Percentiles rank a stretch among this genome's conserved stretches.
Evolutionary conservation across 2,797 vertebrate genomes (phyloP).

Genomic region (Peromyscus aztecus): DNA sequence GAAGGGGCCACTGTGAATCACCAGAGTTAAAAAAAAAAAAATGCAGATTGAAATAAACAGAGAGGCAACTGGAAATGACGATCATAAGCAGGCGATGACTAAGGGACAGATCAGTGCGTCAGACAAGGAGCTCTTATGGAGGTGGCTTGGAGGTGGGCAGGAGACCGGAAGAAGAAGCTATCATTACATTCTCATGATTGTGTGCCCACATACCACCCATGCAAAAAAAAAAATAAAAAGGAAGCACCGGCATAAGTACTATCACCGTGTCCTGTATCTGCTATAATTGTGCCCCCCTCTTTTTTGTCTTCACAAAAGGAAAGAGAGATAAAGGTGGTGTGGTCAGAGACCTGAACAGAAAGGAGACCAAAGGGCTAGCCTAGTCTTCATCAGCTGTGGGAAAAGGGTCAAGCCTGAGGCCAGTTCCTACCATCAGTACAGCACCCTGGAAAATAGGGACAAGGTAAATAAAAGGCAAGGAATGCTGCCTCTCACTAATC

Average conservation of each 20-base stretch:
- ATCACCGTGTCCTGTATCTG: background rate
- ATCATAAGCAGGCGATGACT: background rate
- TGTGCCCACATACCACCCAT: background rate
- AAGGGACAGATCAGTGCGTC: background rate
- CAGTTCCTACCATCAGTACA: background rate
- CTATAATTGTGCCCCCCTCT: background rate
- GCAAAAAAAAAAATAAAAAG: background rate
- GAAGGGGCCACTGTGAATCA: constrained; percentile 23
- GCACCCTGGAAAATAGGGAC: background rate
- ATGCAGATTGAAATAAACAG: constrained; percentile 30
- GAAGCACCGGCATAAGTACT: background rate
- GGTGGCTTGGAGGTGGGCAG: constrained; percentile 7
- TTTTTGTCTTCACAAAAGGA: constrained; percentile 1
- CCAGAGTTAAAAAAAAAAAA: background rate
- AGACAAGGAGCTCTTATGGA: background rate
- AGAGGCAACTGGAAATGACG: constrained; percentile 8
- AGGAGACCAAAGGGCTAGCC: background rate
- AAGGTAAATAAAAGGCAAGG: background rate
- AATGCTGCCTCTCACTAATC: background rate
- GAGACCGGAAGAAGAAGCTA: background rate
- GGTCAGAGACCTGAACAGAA: background rate
- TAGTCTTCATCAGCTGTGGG: background rate
- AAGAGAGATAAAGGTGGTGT: background rate
- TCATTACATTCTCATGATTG: fast-evolving
- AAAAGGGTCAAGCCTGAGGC: background rate